Evolutionary conservation across 2,888 invertebrate species (phyloP), one percentile per base, ranked within the genome.

Genomic region (Tricholauxania praeusta): DNA sequence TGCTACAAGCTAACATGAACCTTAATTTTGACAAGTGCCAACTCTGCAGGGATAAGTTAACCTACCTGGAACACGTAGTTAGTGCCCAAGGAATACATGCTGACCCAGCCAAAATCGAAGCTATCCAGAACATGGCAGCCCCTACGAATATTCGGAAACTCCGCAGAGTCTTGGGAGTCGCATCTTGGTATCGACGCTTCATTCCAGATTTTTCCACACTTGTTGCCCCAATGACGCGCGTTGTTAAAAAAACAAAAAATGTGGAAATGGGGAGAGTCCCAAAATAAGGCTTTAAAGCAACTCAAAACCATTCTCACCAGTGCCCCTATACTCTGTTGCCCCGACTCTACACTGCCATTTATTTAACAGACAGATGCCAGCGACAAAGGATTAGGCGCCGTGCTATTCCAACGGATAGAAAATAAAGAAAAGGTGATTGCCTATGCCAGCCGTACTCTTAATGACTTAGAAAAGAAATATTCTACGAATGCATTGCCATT

Each of bases 401-500:
- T 77, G 0, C 47, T 74, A 0, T 70, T 60, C 0, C 75, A 74
- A 28, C 19, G 59, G 3, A 48, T 49, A 8, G 57, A 49, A 0
- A 73, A 49, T 0, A 19, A 22, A 0, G 74, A 75, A 49, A 7
- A 51, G 2, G 71, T 74, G 0, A 70, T 75, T 1, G 51, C 71
- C 0, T 77, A 74, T 28, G 75, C 73, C 2, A 77, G 74, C 15
- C 62, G 77, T 12, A 55, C 32, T 78, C 32, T 78, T 5, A 67
- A 17, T 3, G 69, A 63, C 1, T 52, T 71, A 0, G 75, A 76
- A 19, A 64, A 65, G 3, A 75, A 76, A 3, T 77, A 76, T 22
- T 75, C 70, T 2, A 71, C 74, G 77, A 77, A 32, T 74, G 77
- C 17, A 52, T 74, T 0, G 77, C 76, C 0, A 72, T 74, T 1